phyloP scores from a whole-genome alignment of 2,113 vertebrate species.

The Aspidoscelis tigris region DNA sequence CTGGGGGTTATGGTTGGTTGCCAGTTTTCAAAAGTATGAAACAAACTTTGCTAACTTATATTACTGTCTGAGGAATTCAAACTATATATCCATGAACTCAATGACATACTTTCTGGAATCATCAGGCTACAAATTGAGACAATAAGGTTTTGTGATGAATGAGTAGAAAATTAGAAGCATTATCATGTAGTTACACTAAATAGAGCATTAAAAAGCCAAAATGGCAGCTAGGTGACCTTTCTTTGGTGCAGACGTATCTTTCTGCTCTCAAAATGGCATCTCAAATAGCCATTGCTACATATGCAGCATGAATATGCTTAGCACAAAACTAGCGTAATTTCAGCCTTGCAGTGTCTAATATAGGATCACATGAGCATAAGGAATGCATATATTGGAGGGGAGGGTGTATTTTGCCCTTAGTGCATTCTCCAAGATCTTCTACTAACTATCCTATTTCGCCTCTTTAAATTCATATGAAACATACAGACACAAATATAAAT shows the following conservation, averaged over 20 bases:
- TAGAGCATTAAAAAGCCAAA: neutral
- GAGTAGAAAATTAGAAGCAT: neutral
- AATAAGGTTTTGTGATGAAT: neutral
- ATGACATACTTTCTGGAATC: neutral
- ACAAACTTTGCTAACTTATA: neutral
- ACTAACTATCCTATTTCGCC: neutral
- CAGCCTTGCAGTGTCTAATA: neutral
- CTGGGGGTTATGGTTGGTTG: too few species aligned
- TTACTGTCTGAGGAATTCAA: neutral
- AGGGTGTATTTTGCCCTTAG: constrained; percentile 10
- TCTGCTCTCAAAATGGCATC: constrained; percentile 11
- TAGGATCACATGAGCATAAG: neutral
- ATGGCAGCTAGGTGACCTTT: neutral
- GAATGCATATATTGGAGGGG: neutral
- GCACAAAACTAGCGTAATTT: neutral
- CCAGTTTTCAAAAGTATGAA: too few species aligned
- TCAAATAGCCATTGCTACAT: neutral
- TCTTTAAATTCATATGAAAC: constrained; percentile 15
- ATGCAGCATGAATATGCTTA: neutral
- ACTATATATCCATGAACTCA: neutral
- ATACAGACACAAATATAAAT: constrained; percentile 27
- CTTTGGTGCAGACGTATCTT: neutral
- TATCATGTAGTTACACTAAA: neutral
- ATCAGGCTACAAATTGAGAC: neutral
- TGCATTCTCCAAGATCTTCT: neutral